Evolutionary conservation across 2,113 vertebrate genomes (phyloP).

Genomic region (Indicator indicator): DNA sequence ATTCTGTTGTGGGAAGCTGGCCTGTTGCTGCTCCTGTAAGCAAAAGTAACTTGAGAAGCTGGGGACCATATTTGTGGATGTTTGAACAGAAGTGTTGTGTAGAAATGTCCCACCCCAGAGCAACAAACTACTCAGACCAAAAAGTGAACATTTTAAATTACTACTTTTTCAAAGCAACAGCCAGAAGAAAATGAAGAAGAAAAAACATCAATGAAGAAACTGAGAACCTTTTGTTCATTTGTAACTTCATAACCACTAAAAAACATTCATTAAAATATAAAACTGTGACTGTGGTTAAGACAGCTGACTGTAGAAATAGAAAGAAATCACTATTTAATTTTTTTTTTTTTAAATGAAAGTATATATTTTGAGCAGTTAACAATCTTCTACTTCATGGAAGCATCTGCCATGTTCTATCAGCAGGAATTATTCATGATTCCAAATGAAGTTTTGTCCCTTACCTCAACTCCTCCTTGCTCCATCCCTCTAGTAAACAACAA

Average conservation of each 20-base stretch:
- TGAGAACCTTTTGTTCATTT: not conserved
- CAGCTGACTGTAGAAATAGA: not conserved
- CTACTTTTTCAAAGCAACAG: not conserved
- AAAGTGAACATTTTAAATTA: not conserved
- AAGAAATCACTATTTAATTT: not conserved
- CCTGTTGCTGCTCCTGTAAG: not conserved
- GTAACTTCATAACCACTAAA: slow-evolving; percentile 9
- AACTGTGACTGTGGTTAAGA: not conserved
- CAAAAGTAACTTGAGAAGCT: not conserved
- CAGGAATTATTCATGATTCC: not conserved
- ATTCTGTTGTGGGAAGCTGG: not conserved
- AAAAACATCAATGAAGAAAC: not conserved
- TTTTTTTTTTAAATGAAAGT: not conserved
- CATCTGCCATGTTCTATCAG: not conserved
- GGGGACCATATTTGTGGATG: not conserved
- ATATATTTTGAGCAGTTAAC: not conserved
- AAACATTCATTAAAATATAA: not conserved
- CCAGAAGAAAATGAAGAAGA: not conserved
- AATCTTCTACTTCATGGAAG: not conserved
- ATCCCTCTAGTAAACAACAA: not conserved
- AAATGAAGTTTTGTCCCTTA: not conserved
- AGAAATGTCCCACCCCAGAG: not conserved
- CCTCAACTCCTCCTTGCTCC: not conserved
- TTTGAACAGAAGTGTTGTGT: not conserved
- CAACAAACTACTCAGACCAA: not conserved